Conservation (phyloP, 2,888 invertebrate genomes). For the Cyaniris semiargus region DNA sequence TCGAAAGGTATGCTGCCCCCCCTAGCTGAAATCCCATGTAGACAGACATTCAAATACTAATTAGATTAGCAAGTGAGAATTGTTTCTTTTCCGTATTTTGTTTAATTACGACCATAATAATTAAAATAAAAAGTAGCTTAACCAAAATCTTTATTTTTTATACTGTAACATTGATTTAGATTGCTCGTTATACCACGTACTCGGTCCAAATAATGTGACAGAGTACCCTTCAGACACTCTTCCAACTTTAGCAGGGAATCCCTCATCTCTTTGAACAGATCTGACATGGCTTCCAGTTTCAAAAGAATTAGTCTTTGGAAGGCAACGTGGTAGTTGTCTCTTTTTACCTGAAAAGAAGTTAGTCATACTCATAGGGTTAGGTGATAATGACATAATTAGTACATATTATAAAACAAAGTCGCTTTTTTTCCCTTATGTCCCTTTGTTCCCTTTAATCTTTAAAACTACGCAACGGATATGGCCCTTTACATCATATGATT, state of each 20-base stretch:
- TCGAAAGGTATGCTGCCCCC: no score
- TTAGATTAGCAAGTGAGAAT: no score
- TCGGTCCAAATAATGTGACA: slow-evolving; percentile 50
- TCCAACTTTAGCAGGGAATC: slow-evolving; percentile 46
- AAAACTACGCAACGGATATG: no score
- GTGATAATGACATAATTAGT: no score
- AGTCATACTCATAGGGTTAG: no score
- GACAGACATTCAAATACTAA: no score
- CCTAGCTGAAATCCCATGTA: no score
- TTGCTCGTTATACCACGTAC: slow-evolving; percentile 49
- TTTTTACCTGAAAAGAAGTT: slow-evolving; percentile 52
- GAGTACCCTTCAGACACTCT: slow-evolving; percentile 49
- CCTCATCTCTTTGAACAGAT: slow-evolving; percentile 46
- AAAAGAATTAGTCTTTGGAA: slow-evolving; percentile 55
- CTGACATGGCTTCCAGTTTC: slow-evolving; percentile 50
- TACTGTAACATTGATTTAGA: slow-evolving; percentile 53
- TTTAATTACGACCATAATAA: neutral
- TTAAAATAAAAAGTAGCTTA: slow-evolving; percentile 13
- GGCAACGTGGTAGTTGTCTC: slow-evolving; percentile 54
- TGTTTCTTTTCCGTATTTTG: neutral
- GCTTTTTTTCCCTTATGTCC: no score
- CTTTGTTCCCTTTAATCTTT: no score
- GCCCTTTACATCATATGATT: no score
- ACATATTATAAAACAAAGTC: no score
- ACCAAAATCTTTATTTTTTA: slow-evolving; percentile 32